A percentile compares a stretch with the other conserved stretches of the same genome.
phyloP scores from a whole-genome alignment of 2,888 invertebrate species.

The Heliconius hortense region DNA sequence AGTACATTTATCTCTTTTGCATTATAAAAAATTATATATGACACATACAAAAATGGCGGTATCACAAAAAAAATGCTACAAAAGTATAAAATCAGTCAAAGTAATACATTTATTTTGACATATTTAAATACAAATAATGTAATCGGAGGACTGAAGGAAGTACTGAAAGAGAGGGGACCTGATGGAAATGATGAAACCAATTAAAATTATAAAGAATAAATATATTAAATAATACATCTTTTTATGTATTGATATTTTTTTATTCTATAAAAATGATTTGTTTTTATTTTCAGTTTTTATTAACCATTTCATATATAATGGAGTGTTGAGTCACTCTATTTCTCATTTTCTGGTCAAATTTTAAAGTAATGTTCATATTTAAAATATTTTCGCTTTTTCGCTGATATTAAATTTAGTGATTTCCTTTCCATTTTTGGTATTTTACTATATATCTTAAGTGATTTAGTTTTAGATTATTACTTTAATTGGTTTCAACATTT shows the following conservation, averaged over 20 bases:
- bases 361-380: neutral
- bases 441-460: too few species aligned
- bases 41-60: constrained; percentile 17
- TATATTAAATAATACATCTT: neutral
- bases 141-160: constrained; percentile 2
- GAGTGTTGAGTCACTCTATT: too few species aligned
- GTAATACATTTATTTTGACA: constrained; percentile 18
- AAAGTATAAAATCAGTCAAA: constrained; percentile 36
- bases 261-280: too few species aligned
- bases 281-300: too few species aligned
- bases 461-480: too few species aligned
- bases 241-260: too few species aligned
- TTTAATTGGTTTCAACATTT: constrained; percentile 7
- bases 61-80: constrained; percentile 27
- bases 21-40: too few species aligned
- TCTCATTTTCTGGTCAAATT: too few species aligned
- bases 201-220: neutral
- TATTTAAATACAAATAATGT: constrained; percentile 28
- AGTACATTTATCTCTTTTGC: too few species aligned
- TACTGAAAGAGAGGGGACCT: neutral
- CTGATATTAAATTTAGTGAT: neutral
- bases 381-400: neutral
- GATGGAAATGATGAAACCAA: neutral
- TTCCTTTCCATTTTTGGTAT: too few species aligned
- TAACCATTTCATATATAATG: too few species aligned